Conservation (phyloP, 2,888 invertebrate genomes). For the Adineta ricciae region DNA sequence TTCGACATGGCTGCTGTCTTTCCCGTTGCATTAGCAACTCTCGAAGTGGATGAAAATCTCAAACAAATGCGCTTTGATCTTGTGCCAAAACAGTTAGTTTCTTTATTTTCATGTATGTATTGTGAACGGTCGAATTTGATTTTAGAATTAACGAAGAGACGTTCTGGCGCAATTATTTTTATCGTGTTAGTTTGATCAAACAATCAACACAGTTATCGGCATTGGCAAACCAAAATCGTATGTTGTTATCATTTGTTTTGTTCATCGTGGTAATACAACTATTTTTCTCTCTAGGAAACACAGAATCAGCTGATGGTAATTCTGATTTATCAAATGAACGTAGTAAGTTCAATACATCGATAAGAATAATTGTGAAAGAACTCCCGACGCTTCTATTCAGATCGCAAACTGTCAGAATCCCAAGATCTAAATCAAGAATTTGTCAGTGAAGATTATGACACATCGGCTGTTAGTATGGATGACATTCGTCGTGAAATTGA, state of each 20-base stretch:
- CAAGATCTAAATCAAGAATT: slow-evolving; percentile 2
- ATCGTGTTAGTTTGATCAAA: slow-evolving; percentile 91
- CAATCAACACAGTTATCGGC: slow-evolving; percentile 71
- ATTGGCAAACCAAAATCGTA: not conserved
- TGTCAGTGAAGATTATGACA: slow-evolving; percentile 11
- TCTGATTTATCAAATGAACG: not conserved
- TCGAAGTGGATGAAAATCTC: slow-evolving; percentile 85
- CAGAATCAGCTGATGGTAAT: not conserved
- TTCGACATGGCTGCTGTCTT: slow-evolving; percentile 86
- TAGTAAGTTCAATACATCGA: not conserved
- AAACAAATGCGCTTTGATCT: slow-evolving; percentile 97
- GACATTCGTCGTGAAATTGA: slow-evolving; percentile 21
- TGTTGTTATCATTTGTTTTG: not conserved
- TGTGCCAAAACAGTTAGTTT: slow-evolving; percentile 88
- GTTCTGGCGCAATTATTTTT: slow-evolving; percentile 99
- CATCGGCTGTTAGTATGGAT: not conserved
- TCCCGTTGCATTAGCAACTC: slow-evolving; percentile 83
- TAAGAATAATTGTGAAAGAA: not conserved
- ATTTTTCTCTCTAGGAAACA: not conserved
- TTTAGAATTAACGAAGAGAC: slow-evolving; percentile 69
- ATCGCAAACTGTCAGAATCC: not conserved
- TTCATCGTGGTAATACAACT: not conserved
- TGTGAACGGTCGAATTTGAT: not conserved
- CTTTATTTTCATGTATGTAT: too few species aligned
- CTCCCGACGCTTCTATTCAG: too few species aligned